phyloP scores from a whole-genome alignment of 1,140 invertebrate genomes.

The Lepeophtheirus salmonis region DNA sequence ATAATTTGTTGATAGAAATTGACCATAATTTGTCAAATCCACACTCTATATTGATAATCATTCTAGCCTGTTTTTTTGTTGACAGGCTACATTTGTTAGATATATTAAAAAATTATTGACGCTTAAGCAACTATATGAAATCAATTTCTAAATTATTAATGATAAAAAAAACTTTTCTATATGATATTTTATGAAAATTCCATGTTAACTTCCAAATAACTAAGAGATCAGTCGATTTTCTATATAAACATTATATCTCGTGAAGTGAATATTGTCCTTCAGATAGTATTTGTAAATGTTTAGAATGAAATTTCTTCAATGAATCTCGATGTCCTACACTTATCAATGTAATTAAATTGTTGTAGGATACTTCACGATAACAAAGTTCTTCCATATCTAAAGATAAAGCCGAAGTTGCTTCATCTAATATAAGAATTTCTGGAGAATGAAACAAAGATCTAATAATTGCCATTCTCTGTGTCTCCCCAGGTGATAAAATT shows the following conservation, averaged over 20 bases:
- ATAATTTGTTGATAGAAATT: no score
- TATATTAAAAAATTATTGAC: no score
- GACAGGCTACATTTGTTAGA: no score
- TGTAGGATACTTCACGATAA: constrained; percentile 25
- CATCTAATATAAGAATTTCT: constrained; percentile 38
- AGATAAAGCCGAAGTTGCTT: constrained; percentile 40
- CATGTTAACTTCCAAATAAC: no score
- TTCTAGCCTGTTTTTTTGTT: no score
- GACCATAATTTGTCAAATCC: no score
- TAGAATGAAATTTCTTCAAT: constrained; percentile 10
- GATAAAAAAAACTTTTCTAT: no score
- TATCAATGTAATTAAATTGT: not conserved
- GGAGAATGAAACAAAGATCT: constrained; percentile 40
- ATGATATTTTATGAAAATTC: no score
- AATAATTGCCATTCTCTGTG: constrained; percentile 40
- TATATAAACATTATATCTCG: not conserved
- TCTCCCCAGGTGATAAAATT: constrained; percentile 40
- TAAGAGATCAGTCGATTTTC: no score
- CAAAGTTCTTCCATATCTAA: constrained; percentile 34
- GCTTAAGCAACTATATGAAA: no score
- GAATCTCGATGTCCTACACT: constrained; percentile 5
- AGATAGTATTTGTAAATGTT: not conserved
- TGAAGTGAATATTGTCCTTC: not conserved
- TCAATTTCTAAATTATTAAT: no score
- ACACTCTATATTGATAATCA: no score